Evolutionary conservation across 2,888 invertebrate genomes (phyloP).

Genomic region (Tridacna crocea): DNA sequence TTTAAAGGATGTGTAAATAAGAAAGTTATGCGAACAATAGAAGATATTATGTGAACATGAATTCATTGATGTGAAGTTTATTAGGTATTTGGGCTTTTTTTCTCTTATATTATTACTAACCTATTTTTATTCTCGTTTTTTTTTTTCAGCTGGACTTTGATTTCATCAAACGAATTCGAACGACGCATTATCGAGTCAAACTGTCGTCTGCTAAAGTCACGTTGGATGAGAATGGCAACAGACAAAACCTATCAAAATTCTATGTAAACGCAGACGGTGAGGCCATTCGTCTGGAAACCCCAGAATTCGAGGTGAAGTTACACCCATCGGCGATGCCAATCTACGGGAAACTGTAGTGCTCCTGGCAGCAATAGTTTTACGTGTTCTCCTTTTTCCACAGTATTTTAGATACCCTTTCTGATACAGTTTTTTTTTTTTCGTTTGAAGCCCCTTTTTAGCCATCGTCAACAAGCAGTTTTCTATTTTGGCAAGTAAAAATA

Average conservation of each 20-base stretch:
- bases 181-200: conserved; percentile 67
- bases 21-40: too few relatives aligned
- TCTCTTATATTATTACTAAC: too few relatives aligned
- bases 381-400: too few relatives aligned
- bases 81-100: too few relatives aligned
- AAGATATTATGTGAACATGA: too few relatives aligned
- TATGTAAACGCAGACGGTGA: conserved; percentile 79
- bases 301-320: conserved; percentile 70
- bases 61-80: too few relatives aligned
- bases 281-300: conserved; percentile 62
- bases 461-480: too few relatives aligned
- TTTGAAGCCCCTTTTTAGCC: too few relatives aligned
- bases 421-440: too few relatives aligned
- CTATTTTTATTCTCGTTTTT: neutral
- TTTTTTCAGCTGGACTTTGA: conserved; percentile 71
- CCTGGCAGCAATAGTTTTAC: neutral
- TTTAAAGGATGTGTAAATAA: too few relatives aligned
- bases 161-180: conserved; percentile 70
- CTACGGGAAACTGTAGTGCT: conserved; percentile 50
- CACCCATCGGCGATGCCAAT: conserved; percentile 56
- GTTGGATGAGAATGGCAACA: conserved; percentile 54
- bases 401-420: too few relatives aligned
- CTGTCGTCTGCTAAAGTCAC: conserved; percentile 55
- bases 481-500: too few relatives aligned
- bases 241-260: conserved; percentile 59